phyloP scores from a whole-genome alignment of 2,888 invertebrate genomes.

The Spodoptera littoralis region DNA sequence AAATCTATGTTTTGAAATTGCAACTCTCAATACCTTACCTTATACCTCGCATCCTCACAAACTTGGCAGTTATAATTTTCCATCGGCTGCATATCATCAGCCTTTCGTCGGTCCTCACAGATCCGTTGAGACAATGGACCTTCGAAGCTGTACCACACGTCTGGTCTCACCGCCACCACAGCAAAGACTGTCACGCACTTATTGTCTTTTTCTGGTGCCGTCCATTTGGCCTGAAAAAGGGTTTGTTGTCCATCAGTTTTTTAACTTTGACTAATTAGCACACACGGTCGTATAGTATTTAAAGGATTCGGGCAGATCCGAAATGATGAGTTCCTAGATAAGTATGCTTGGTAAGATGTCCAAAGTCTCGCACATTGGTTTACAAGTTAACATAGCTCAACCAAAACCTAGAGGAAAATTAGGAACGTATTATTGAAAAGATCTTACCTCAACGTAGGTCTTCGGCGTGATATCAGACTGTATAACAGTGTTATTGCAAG shows the following conservation, averaged over 20 bases:
- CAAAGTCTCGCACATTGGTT: too few species aligned
- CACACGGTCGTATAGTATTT: too few species aligned
- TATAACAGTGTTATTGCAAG: conserved; percentile 78
- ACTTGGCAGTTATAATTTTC: conserved; percentile 76
- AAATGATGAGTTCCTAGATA: too few species aligned
- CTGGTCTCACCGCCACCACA: conserved; percentile 76
- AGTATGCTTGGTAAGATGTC: too few species aligned
- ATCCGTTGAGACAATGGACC: conserved; percentile 76
- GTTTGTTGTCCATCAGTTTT: not conserved
- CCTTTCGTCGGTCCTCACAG: conserved; percentile 80
- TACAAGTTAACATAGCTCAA: too few species aligned
- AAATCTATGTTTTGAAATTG: too few species aligned
- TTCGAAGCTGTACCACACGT: conserved; percentile 81
- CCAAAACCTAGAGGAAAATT: too few species aligned
- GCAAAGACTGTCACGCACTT: conserved; percentile 82
- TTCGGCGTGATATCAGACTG: conserved; percentile 79
- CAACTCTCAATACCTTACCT: conserved; percentile 61
- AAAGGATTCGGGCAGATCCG: too few species aligned
- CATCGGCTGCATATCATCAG: conserved; percentile 79
- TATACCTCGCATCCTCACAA: conserved; percentile 81
- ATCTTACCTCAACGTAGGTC: conserved; percentile 72
- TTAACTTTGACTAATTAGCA: too few species aligned
- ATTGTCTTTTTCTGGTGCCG: conserved; percentile 77
- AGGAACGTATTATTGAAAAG: too few species aligned
- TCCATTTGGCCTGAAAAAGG: conserved; percentile 73